A percentile compares a stretch with the other conserved stretches of the same genome.
These are phyloP conservation scores for Scatophagus argus DNA, from an alignment of 2,113 vertebrate species.

Conservation along the genomic window DNA sequence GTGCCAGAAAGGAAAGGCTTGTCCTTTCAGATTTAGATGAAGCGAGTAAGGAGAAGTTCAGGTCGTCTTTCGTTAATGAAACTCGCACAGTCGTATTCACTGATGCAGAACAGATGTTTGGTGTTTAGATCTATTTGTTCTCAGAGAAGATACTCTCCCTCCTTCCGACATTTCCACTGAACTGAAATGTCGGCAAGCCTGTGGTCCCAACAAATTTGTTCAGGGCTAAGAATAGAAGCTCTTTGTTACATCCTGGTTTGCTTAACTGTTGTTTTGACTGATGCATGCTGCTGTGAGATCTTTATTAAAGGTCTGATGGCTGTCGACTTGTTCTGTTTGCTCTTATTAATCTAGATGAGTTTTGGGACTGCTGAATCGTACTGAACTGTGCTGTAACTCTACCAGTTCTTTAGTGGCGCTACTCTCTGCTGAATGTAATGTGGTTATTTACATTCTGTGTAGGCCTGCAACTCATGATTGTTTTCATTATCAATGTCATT, in stretches of 20 bases:
- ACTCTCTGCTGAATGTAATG: neutral
- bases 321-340: neutral
- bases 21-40: constrained; percentile 41
- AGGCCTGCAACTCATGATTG: neutral
- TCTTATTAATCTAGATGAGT: neutral
- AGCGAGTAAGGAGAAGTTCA: constrained; percentile 13
- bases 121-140: constrained; percentile 38
- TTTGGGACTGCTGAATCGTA: neutral
- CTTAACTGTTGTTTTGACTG: constrained; percentile 12
- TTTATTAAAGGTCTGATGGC: neutral
- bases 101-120: constrained; percentile 59
- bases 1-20: constrained; percentile 36
- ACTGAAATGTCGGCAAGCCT: constrained; percentile 52
- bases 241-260: constrained; percentile 11
- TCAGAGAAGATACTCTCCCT: neutral
- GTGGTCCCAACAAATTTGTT: constrained; percentile 17
- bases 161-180: constrained; percentile 26
- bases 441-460: neutral
- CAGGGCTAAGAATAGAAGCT: constrained; percentile 7
- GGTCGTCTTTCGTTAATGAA: constrained; percentile 42
- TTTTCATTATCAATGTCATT: neutral
- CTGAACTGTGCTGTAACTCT: neutral
- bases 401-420: neutral
- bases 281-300: constrained; percentile 15
- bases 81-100: constrained; percentile 28